A percentile compares a stretch with the other conserved stretches of the same genome.
phyloP scores from a whole-genome alignment of 2,797 vertebrate genomes.

The Periophthalmus magnuspinnatus region DNA sequence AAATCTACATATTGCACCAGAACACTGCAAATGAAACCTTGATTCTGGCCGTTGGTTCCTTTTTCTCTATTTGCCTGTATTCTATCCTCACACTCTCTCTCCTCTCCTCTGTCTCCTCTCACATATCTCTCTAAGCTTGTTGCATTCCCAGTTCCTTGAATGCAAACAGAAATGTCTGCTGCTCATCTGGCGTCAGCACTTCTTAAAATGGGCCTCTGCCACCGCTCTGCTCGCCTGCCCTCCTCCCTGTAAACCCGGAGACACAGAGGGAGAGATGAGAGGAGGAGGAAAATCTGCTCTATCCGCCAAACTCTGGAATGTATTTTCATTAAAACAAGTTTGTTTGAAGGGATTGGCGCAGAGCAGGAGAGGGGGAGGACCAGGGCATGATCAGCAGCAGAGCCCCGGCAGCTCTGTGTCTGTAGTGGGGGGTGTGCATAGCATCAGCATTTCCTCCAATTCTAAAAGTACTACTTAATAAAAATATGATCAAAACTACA shows the following conservation, averaged over 20 bases:
- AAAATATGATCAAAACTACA: neutral
- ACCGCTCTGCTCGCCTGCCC: slow-evolving; percentile 38
- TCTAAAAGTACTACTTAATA: neutral
- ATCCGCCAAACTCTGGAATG: slow-evolving; percentile 73
- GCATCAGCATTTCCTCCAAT: slow-evolving; percentile 3
- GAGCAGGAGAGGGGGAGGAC: slow-evolving; percentile 45
- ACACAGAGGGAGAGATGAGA: slow-evolving; percentile 52
- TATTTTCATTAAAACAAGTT: slow-evolving; percentile 77
- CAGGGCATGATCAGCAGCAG: slow-evolving; percentile 51
- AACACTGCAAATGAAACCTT: neutral
- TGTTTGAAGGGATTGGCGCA: slow-evolving; percentile 73
- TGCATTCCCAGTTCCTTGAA: slow-evolving; percentile 66
- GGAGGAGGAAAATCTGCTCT: slow-evolving; percentile 70
- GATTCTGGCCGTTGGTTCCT: neutral
- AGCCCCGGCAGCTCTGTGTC: slow-evolving; percentile 33
- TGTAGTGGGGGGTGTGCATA: slow-evolving; percentile 29
- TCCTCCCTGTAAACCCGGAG: slow-evolving; percentile 33
- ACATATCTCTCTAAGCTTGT: slow-evolving; percentile 51
- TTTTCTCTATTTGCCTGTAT: slow-evolving; percentile 1
- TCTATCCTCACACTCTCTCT: neutral
- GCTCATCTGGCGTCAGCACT: slow-evolving; percentile 69
- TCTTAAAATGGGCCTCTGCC: slow-evolving; percentile 66
- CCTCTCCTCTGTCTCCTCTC: slow-evolving; percentile 15
- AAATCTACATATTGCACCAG: neutral
- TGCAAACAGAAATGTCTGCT: slow-evolving; percentile 61